Evolutionary conservation across 2,888 invertebrate species (phyloP).

Genomic region (Caenorhabditis zanzibari): DNA sequence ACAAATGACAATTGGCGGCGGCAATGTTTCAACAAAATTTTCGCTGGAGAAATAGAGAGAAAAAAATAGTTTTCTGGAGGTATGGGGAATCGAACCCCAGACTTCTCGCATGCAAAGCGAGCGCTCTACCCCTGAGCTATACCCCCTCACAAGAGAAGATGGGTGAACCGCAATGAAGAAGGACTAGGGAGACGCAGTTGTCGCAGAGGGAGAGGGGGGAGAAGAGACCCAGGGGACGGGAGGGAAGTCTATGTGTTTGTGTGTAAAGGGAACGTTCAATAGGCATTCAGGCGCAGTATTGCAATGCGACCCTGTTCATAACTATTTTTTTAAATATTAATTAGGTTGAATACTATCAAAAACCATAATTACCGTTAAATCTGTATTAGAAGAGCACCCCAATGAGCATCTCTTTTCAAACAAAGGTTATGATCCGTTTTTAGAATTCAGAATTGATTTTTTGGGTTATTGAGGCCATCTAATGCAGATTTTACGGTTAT

Average conservation of each 20-base stretch:
- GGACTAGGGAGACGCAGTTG: not conserved
- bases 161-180: not conserved
- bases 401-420: no score
- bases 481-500: no score
- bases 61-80: conserved; percentile 69
- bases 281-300: not conserved
- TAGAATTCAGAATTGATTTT: no score
- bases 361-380: no score
- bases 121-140: conserved; percentile 83
- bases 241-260: not conserved
- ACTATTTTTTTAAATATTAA: no score
- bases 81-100: conserved; percentile 82
- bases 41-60: not conserved
- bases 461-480: no score
- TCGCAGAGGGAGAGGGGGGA: not conserved
- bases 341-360: no score
- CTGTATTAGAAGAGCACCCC: no score
- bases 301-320: no score
- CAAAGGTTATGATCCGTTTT: no score
- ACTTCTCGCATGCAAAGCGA: conserved; percentile 83
- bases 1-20: not conserved
- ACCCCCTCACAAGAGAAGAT: conserved; percentile 67
- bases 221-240: not conserved
- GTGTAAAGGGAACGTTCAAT: not conserved
- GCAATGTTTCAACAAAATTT: not conserved